Evolutionary conservation across 2,113 vertebrate genomes (phyloP).

Genomic region (Pterocles gutturalis): DNA sequence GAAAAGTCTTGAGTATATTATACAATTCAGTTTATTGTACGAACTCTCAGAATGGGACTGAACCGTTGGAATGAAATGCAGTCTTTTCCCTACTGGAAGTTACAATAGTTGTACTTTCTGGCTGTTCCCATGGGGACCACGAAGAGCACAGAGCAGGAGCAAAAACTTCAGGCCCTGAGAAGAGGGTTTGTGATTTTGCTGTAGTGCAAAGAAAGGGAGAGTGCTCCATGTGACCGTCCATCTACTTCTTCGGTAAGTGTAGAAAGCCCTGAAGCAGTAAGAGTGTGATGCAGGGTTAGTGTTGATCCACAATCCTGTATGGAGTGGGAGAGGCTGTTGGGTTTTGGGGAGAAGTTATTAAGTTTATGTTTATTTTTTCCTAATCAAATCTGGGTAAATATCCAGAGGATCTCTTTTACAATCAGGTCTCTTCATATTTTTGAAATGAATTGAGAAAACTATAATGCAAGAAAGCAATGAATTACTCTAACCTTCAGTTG

Average conservation of each 20-base stretch:
- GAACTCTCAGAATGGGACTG: background rate
- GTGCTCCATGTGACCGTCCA: background rate
- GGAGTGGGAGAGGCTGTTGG: background rate
- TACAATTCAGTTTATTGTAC: background rate
- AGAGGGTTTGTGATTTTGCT: background rate
- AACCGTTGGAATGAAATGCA: background rate
- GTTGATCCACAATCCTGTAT: background rate
- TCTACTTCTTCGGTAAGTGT: background rate
- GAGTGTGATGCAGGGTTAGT: background rate
- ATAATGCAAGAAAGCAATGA: background rate
- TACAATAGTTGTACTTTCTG: background rate
- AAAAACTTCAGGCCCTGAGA: background rate
- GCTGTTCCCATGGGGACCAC: background rate
- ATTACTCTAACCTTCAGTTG: background rate
- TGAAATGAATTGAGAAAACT: background rate
- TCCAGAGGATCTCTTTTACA: background rate
- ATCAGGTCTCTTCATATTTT: background rate
- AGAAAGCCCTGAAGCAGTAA: background rate
- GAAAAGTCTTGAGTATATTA: background rate
- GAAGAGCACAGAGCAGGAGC: background rate
- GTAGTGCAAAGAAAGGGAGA: background rate
- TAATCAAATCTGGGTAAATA: background rate
- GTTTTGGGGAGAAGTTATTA: background rate
- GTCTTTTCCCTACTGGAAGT: background rate
- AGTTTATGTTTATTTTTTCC: background rate